Base-by-base conservation (phyloP, 2,888 invertebrate genomes). In the Synergus gifuensis region DNA sequence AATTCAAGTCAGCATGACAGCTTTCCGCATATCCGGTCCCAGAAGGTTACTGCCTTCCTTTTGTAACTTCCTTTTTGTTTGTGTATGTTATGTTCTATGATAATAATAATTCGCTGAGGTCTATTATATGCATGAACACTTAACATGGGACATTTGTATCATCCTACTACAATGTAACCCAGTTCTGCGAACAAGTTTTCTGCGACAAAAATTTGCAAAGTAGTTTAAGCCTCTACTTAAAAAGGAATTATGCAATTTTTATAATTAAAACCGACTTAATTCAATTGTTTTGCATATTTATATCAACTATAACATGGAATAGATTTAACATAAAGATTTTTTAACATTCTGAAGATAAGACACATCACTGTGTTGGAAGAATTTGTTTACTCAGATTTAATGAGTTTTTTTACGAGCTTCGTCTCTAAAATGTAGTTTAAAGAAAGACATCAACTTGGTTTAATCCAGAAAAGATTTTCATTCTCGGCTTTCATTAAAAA, bases 131-230 rank as follows among this genome's bases (percentile, higher is more conserved):
- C 22, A 73, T 73, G 49, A 73, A 54, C 36, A 49, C 9, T 54
- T 73, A 49, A 36, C 69, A 54, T 49, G 46, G 16, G 9, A 73
- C 46, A 73, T 73, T 73, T 28, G 49, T 73, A 73, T 49, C 54
- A 73, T 49, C 49, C 28, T 54, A 49, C 49, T 36, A 28, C 28
- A 28, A 3, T 28, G n/a, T 49, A 73, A 73, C 49, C 69, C n/a
- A 73, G 69, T 73, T 49, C 16, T 49, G 69, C n/a, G 9, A 69
- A 46, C 69, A 49, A 16, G 28, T 22, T 49, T 69, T 14, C 69
- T 54, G 16, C 12, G 46, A 14, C 22, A 18, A 8, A 69, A 28
- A 28, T 22, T 22, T 18, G 58, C 7, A 4, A 16, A 16, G 16
- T 4, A 16, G 49, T 7, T 49, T 16, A 16, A 49, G 49, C 49